Evolutionary conservation across 2,113 vertebrate species (phyloP).

Genomic region (Phaethornis superciliosus): DNA sequence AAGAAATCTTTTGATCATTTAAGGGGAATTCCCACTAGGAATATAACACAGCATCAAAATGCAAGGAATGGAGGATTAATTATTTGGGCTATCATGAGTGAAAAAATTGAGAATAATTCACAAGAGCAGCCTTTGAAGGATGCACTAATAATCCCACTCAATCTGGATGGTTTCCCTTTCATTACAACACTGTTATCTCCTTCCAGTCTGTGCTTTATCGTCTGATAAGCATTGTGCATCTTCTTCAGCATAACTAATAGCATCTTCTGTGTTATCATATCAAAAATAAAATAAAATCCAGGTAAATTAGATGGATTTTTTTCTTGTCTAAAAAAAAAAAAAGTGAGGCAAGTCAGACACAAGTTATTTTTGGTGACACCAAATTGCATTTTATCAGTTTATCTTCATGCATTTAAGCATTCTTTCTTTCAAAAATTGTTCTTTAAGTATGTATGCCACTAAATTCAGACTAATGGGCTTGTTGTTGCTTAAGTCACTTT

Average conservation of each 20-base stretch:
- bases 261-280: not conserved
- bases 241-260: not conserved
- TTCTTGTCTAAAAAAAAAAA: not conserved
- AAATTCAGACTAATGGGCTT: not conserved
- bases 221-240: not conserved
- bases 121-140: not conserved
- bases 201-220: not conserved
- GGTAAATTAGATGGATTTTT: not conserved
- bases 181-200: not conserved
- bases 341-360: not conserved
- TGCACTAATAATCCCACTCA: not conserved
- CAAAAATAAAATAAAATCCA: not conserved
- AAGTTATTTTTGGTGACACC: not conserved
- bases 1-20: not conserved
- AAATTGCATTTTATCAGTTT: not conserved
- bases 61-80: not conserved
- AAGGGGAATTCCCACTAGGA: not conserved
- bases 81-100: not conserved
- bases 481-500: not conserved
- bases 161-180: not conserved
- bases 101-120: not conserved
- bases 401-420: not conserved
- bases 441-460: not conserved
- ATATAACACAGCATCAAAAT: not conserved
- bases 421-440: not conserved